Conservation (phyloP, 2,888 invertebrate genomes). For the Incurvaria masculella region DNA sequence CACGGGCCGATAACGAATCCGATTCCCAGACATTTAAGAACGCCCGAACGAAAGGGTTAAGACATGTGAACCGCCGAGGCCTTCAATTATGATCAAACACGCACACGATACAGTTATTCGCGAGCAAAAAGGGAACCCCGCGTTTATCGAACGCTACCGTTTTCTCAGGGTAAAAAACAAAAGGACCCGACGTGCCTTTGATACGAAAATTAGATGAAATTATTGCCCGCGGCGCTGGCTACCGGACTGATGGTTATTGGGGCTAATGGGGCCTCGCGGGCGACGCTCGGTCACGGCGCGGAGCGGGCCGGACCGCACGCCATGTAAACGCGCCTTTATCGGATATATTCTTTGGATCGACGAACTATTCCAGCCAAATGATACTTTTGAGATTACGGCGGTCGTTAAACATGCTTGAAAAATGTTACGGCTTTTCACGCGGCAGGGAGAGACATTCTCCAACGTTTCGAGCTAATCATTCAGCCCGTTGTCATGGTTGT, state of each 20-base stretch:
- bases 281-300: conserved; percentile 5
- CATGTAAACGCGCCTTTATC: background rate
- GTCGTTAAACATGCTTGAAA: no score
- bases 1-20: background rate
- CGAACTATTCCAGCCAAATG: no score
- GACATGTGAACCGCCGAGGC: background rate
- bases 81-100: background rate
- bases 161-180: conserved; percentile 22
- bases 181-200: conserved; percentile 44
- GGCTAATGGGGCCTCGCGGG: conserved; percentile 50
- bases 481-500: no score
- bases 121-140: background rate
- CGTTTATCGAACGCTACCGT: background rate
- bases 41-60: no score
- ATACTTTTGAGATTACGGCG: no score
- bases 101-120: background rate
- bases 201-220: conserved; percentile 57
- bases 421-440: no score
- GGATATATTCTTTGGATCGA: no score
- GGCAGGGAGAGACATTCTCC: no score
- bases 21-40: no score
- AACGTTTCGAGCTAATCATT: no score
- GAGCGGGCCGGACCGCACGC: background rate
- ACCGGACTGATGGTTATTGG: conserved; percentile 53
- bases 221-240: conserved; percentile 40